Evolutionary conservation across 2,888 invertebrate genomes (phyloP), one percentile per base, ranked within the genome.

Genomic region (Heliconius erato): DNA sequence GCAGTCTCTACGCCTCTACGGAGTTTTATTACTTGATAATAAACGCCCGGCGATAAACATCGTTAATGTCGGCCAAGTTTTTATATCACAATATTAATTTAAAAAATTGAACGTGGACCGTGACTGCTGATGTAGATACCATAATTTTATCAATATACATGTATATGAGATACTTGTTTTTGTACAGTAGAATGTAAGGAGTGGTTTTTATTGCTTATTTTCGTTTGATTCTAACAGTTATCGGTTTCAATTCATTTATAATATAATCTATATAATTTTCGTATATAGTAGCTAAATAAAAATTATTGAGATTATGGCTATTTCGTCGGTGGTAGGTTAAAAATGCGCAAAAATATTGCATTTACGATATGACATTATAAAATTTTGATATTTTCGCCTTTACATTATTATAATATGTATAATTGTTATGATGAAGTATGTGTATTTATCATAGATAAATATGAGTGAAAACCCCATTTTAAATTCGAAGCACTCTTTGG

Each of bases 1-100:
- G 85, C 84, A 86, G 87, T 85, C 26, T 72, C 26, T 16, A 26
- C 85, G 87, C 84, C 84, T 83, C 76, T 80, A 74, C 82, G 79
- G 86, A 86, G 84, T 86, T 88, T 88, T 88, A 89, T 87, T 88
- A 85, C 87, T 86, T 84, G 85, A 87, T 88, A 88, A 88, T 88
- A 89, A 89, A 88, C 86, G 86, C 83, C 80, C 69, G 80, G 85
- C 83, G 84, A 86, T 88, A 87, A 87, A 86, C 86, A 87, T 87
- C 86, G 83, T 87, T 87, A 85, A 86, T 85, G 86, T 86, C 85
- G 77, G 82, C 84, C 82, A 86, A 84, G 85, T 86, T 86, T 84
- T 85, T 86, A 87, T 85, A 86, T 83, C 81, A 80, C 83, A 83
- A 84, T 86, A 86, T 82, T 85, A 84, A 86, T 86, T 85, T 85